Base-by-base conservation (phyloP, 2,888 invertebrate species). In the Netelia melanura region DNA sequence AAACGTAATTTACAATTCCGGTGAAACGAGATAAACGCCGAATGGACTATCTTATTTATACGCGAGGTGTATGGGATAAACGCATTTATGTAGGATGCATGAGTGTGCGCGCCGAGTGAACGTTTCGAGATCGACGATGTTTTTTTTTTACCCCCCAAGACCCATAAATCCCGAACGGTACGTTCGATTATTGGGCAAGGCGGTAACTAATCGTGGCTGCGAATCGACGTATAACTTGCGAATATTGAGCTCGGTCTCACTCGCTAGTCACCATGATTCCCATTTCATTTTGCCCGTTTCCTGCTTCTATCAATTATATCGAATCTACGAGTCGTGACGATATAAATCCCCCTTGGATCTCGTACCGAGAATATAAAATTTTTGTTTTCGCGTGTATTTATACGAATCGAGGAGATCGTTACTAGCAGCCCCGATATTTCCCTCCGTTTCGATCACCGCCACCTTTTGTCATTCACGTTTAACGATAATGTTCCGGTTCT, bases 291-390 rank as follows among this genome's bases (percentile, higher is more conserved):
- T 71, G 65, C 61, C 54, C 75, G 79, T 86, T 85, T 83, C 83
- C 83, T 89, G 89, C 91, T 88, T 88, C 88, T 90, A 89, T 90
- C 90, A 88, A 90, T 91, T 90, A 90, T 90, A 90, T 89, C 89
- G 87, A 87, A 90, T 89, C 88, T 88, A 68, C 74, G 74, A 79
- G 79, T 79, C 83, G 74, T 79, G 83, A 79, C 83, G 79, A 83
- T 75, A 79, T 70, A 79, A 83, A 71, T 79, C 75, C 83, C 38
- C 61, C 79, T 43, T 68, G 56, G 68, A 75, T 75, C 68, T 75
- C 52, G 75, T 79, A 75, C 62, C 62, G 61, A 3, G 64, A 64
- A 70, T 70, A 79, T 74, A 52, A 52, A 75, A 79, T 14, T 48
- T 83, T 72, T 30, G 48, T 43, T 83, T 83, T 61, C 30, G n/a